Percentiles rank a stretch among this genome's conserved stretches.
phyloP scores from a whole-genome alignment of 2,797 vertebrate genomes.

The Alosa sapidissima region DNA sequence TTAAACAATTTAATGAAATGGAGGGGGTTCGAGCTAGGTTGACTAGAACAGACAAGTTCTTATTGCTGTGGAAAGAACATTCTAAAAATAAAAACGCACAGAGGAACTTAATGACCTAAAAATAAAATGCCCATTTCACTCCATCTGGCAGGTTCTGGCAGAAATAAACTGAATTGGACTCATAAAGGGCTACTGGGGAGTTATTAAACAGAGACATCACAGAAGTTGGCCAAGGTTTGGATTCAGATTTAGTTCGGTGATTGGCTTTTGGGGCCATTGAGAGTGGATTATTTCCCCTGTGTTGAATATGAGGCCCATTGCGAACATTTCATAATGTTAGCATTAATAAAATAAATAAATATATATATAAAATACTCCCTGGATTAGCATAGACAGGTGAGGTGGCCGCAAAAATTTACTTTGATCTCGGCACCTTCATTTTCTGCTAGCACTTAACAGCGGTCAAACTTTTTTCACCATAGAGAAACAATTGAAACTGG shows the following conservation, averaged over 20 bases:
- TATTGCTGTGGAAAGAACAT: neutral
- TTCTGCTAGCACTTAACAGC: too few species aligned
- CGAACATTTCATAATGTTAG: too few species aligned
- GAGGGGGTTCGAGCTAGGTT: neutral
- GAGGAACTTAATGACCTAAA: neutral
- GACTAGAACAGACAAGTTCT: neutral
- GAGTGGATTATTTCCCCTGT: neutral
- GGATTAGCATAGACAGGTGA: too few species aligned
- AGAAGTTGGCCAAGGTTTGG: neutral
- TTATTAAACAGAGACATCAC: neutral
- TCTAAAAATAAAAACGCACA: neutral
- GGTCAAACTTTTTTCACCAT: too few species aligned
- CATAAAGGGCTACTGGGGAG: neutral
- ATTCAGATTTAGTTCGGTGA: neutral
- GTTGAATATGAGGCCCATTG: too few species aligned
- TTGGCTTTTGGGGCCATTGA: neutral
- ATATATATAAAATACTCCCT: too few species aligned
- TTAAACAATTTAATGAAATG: neutral
- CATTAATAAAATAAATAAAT: too few species aligned
- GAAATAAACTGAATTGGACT: neutral
- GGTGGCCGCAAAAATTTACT: too few species aligned
- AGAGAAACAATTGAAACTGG: neutral
- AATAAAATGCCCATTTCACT: conserved; percentile 11
- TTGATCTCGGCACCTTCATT: too few species aligned
- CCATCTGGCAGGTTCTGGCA: neutral